A percentile compares a stretch with the other conserved stretches of the same genome.
Evolutionary conservation across 2,797 vertebrate genomes (phyloP).

Genomic region (Darevskia mixta): DNA sequence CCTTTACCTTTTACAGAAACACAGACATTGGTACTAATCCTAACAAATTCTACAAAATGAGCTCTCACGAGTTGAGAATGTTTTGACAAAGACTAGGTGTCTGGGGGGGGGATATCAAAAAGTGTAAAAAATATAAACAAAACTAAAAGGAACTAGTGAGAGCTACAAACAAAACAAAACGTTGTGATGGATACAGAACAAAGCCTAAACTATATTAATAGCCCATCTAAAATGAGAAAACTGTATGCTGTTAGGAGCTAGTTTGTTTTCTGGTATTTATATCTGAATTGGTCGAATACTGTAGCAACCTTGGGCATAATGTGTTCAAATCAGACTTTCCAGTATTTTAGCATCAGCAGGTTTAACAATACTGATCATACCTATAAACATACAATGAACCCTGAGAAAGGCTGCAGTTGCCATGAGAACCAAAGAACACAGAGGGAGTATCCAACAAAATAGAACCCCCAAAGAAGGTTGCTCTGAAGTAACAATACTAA

Average conservation of each 20-base stretch:
- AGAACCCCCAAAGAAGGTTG: background rate
- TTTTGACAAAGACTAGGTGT: background rate
- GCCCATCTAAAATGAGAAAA: too few relatives aligned
- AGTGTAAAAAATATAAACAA: background rate
- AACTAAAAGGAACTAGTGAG: background rate
- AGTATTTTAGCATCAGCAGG: background rate
- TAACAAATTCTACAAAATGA: background rate
- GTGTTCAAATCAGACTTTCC: background rate
- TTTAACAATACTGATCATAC: background rate
- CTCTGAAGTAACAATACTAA: too few relatives aligned
- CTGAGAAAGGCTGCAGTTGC: background rate
- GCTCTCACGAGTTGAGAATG: background rate
- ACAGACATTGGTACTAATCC: background rate
- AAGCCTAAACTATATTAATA: background rate
- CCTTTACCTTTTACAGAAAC: too few relatives aligned
- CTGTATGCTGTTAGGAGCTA: background rate
- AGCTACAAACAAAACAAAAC: background rate
- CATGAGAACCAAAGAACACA: background rate
- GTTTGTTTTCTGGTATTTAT: background rate
- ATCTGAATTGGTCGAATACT: too few relatives aligned
- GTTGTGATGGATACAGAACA: background rate
- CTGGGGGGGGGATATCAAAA: background rate
- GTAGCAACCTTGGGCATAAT: background rate
- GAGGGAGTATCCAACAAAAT: background rate
- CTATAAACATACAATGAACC: background rate